Base-by-base conservation (phyloP, 37 sponge, comb jelly and placozoan species). In the Axinella damicornis region DNA sequence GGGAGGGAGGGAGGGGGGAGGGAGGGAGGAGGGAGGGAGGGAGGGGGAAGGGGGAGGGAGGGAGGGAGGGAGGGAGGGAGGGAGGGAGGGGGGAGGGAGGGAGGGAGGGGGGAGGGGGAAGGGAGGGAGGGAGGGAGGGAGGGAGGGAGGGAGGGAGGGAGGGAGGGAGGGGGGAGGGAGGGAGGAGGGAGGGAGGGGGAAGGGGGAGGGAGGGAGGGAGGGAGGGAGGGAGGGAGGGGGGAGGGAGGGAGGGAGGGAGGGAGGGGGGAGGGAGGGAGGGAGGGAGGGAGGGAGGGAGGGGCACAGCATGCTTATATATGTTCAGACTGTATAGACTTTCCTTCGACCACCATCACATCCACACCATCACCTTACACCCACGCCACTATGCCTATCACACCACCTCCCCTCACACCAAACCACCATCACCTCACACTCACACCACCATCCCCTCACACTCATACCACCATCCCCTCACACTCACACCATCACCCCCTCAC, bases 401-500 rank as follows among this genome's bases (percentile, higher is more conserved):
- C 46, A 4, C 46, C 46, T 46, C 46, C 46, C 9, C 46, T 16
- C 27, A 34, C 70, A 69, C 37, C 53, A 69, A 34, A 33, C 82
- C 25, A 12, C n/a, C 58, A 34, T 35, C 25, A 0, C 9, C 30
- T 15, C 31, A 37, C 27, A 72, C 30, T 0, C 33, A 71, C 73
- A 57, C 28, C 0, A 11, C 59, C 61, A 72, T 28, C 57, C 63
- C 25, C 53, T 36, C 59, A 72, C 37, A 38, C 38, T 17, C 73
- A 57, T 58, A 78, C 79, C 46, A 63, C 77, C 73, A 69, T 40
- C 28, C 73, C 78, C 79, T 71, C 60, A 78, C 79, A 68, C 73
- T 69, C 46, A 86, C 62, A 78, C 74, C 39, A 65, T 68, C 62
- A 82, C 52, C 37, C 53, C 11, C 84, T 74, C 52, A 83, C 84